Evolutionary conservation across 2,888 invertebrate genomes (phyloP), one percentile per base, ranked within the genome.

Genomic region (Phyllotreta striolata): DNA sequence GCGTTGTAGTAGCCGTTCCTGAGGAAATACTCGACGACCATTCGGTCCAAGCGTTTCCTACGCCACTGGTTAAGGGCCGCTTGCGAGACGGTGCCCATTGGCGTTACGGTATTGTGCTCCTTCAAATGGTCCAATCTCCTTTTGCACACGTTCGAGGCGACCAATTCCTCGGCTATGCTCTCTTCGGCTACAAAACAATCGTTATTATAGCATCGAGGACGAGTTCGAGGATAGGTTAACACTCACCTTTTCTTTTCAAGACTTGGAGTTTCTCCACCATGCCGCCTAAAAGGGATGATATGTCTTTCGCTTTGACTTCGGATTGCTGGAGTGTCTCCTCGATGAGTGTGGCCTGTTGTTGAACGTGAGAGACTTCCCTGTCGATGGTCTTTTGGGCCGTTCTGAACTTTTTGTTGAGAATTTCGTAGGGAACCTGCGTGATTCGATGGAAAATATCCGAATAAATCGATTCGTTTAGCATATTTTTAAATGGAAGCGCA

Each of bases 11-110:
- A 97, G 0, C 99, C 98, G 78, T 93, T 91, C 63, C 97, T 86
- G 13, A 99, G 85, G 77, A 98, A 93, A 82, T 98, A 97, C 79
- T 99, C 98, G 9, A 98, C 95, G 56, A 99, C 85, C 92, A 99
- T 95, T 57, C 99, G 88, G 82, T 98, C 97, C 59, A 98, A 83
- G 37, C 98, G 88, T 69, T 92, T 90, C 69, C 92, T 88, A 66
- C 91, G 88, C 94, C 95, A 96, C 69, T 91, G 89, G 78, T 88
- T 89, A 62, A 90, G 81, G 4, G 88, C 84, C 0, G 87, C 85
- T 82, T 86, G 82, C 2, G 80, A 81, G 9, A 79, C 64, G 0
- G 72, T 72, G 12, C 79, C 80, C 40, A 70, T 80, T 4, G 83
- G 77, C 3, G 83, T 80, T 3, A 83, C 77, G 44, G 83, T 83